A percentile compares a stretch with the other conserved stretches of the same genome.
phyloP scores from a whole-genome alignment of 2,888 invertebrate genomes.

The Lasioglossum calceatum region DNA sequence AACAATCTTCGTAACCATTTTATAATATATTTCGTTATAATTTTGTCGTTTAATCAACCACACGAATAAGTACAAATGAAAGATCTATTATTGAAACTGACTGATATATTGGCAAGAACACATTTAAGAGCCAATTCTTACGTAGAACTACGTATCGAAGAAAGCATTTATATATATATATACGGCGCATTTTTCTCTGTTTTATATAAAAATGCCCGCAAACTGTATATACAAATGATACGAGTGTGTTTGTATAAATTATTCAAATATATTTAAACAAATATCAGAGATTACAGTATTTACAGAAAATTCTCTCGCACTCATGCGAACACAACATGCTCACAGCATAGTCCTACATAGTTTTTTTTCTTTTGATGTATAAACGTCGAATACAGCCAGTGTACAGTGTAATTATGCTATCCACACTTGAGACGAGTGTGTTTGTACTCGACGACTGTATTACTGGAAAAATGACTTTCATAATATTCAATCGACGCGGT shows the following conservation, averaged over 20 bases:
- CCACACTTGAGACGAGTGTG: constrained; percentile 32
- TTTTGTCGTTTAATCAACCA: neutral
- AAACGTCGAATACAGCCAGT: constrained; percentile 54
- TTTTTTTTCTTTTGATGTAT: constrained; percentile 14
- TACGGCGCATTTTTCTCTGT: constrained; percentile 26
- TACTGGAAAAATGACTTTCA: constrained; percentile 45
- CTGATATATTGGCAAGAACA: neutral
- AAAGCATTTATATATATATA: neutral
- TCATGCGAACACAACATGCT: constrained; percentile 76
- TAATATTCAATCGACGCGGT: constrained; percentile 42
- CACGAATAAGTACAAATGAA: neutral
- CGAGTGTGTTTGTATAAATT: constrained; percentile 79
- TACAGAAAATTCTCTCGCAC: constrained; percentile 80
- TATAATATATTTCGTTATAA: constrained; percentile 10
- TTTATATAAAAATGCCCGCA: constrained; percentile 26
- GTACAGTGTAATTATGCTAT: constrained; percentile 32
- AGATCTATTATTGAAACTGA: neutral
- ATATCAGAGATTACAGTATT: constrained; percentile 81
- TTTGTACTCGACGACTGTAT: constrained; percentile 49
- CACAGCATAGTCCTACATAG: constrained; percentile 66
- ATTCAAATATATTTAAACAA: constrained; percentile 84
- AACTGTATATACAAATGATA: constrained; percentile 41
- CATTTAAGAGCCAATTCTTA: constrained; percentile 1
- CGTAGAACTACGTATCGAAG: constrained; percentile 15
- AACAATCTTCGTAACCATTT: constrained; percentile 11